Evolutionary conservation across 2,888 invertebrate genomes (phyloP).

Genomic region (Dynastes tityus): DNA sequence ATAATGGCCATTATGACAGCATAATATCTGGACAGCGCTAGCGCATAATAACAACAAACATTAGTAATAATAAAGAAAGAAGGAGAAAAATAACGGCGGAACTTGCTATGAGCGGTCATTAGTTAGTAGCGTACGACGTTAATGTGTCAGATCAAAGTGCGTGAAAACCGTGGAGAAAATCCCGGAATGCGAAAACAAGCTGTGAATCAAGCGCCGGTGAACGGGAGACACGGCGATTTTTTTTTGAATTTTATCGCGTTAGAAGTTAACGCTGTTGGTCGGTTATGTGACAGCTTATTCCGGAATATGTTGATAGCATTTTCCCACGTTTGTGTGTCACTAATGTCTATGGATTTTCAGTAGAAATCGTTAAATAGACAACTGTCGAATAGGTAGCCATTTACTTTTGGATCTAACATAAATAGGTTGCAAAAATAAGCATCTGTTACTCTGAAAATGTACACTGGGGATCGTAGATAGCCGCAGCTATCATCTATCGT

Average conservation of each 20-base stretch:
- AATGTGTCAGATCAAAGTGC: constrained; percentile 46
- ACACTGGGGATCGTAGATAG: too few species aligned
- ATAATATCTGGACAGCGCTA: constrained; percentile 27
- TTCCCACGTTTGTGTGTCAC: too few species aligned
- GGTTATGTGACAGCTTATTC: not conserved
- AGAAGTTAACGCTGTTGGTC: too few species aligned
- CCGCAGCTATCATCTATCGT: too few species aligned
- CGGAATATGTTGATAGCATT: too few species aligned
- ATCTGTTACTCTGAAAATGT: too few species aligned
- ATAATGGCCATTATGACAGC: constrained; percentile 32
- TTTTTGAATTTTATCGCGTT: not conserved
- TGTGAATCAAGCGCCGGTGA: constrained; percentile 39
- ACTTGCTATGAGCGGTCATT: constrained; percentile 19
- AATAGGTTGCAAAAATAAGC: too few species aligned
- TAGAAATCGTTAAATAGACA: not conserved
- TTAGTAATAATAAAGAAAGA: constrained; percentile 24
- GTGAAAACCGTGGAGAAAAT: constrained; percentile 39
- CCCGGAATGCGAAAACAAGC: constrained; percentile 42
- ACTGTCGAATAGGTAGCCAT: not conserved
- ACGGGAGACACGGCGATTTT: not conserved
- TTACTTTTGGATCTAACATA: not conserved
- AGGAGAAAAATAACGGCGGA: not conserved
- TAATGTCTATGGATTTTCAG: not conserved
- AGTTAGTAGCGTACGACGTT: constrained; percentile 35
- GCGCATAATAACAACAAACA: constrained; percentile 28